phyloP scores from a whole-genome alignment of 2,797 vertebrate genomes.

The Cephalopachus bancanus region DNA sequence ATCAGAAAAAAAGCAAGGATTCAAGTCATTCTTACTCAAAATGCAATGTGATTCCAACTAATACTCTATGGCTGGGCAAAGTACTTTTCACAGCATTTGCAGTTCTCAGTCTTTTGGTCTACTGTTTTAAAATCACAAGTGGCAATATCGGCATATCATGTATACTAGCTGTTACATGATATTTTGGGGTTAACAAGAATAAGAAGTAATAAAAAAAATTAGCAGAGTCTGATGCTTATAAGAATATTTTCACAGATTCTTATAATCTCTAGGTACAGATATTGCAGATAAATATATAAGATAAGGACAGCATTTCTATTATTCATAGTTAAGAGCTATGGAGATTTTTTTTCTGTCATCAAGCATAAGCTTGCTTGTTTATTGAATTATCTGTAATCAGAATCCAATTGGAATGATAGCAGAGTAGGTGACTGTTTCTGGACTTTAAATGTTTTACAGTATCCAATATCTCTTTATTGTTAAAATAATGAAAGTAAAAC shows the following conservation, averaged over 20 bases:
- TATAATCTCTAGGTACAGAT: not conserved
- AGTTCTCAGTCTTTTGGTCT: not conserved
- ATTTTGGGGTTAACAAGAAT: not conserved
- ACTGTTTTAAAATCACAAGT: not conserved
- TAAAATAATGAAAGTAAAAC: slow-evolving; percentile 57
- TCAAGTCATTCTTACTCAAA: slow-evolving; percentile 26
- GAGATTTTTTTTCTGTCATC: not conserved
- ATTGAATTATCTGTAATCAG: not conserved
- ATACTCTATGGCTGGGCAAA: not conserved
- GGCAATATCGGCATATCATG: not conserved
- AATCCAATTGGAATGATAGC: slow-evolving; percentile 4
- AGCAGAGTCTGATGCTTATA: not conserved
- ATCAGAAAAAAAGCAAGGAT: slow-evolving; percentile 38
- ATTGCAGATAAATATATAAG: slow-evolving; percentile 43
- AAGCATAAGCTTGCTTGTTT: not conserved
- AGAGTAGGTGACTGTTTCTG: not conserved
- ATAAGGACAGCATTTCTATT: not conserved
- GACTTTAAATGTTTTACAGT: not conserved
- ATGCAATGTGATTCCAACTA: not conserved
- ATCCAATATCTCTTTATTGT: not conserved
- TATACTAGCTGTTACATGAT: not conserved
- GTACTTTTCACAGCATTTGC: not conserved
- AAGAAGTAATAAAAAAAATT: slow-evolving; percentile 16
- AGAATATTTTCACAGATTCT: not conserved
- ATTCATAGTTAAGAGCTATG: not conserved